Evolutionary conservation across 2,888 invertebrate genomes (phyloP).

Genomic region (Cephus sareptanus): DNA sequence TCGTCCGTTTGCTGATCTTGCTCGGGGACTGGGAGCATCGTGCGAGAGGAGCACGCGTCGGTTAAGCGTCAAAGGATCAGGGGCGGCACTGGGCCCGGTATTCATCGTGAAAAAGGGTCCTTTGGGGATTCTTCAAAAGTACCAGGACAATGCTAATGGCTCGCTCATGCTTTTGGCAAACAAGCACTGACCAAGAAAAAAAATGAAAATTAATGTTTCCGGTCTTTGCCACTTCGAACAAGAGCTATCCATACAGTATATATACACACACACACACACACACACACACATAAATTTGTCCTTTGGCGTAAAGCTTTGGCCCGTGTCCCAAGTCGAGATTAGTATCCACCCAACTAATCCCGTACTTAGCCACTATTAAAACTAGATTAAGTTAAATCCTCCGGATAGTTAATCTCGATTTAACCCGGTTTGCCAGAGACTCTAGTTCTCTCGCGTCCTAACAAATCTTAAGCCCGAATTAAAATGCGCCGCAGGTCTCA

Average conservation of each 20-base stretch:
- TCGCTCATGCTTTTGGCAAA: background rate
- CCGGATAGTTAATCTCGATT: conserved; percentile 43
- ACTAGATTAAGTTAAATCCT: conserved; percentile 44
- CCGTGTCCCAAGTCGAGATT: background rate
- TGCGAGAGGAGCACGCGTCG: background rate
- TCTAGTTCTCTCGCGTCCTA: conserved; percentile 22
- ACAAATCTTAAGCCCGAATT: conserved; percentile 52
- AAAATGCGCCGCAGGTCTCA: conserved; percentile 35
- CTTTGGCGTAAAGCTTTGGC: background rate
- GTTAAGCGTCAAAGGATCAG: background rate
- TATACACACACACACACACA: background rate
- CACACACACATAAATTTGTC: background rate
- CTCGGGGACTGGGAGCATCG: background rate
- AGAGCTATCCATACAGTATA: background rate
- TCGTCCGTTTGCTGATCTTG: background rate
- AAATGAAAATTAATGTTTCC: background rate
- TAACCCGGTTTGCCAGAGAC: conserved; percentile 33
- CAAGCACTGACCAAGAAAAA: background rate
- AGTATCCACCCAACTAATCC: conserved; percentile 2
- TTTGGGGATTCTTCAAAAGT: background rate
- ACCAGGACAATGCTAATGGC: background rate
- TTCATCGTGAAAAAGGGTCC: background rate
- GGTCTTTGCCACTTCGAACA: background rate
- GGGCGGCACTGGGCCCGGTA: background rate
- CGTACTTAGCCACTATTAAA: conserved; percentile 49